Percentiles rank a stretch among this genome's conserved stretches.
Conservation (phyloP, 2,797 vertebrate species). For the Diceros bicornis region DNA sequence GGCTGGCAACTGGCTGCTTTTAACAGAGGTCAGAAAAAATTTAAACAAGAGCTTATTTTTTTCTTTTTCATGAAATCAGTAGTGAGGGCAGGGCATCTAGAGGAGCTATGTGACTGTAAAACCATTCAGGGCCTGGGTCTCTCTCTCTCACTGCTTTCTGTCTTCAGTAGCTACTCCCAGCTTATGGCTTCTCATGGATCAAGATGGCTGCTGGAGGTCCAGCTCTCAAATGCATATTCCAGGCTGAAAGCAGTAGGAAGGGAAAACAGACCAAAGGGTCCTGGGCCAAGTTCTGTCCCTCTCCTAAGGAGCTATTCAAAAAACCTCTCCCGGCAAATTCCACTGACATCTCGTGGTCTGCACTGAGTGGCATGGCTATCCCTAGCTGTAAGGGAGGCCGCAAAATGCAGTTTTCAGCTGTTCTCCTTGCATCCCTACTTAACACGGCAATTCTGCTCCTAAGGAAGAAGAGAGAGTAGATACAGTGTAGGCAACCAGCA, state of each 20-base stretch:
- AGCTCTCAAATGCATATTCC: background rate
- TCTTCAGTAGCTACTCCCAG: rapidly evolving
- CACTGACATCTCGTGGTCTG: background rate
- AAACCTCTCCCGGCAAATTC: background rate
- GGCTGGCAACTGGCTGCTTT: background rate
- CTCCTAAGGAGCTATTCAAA: background rate
- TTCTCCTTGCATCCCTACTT: background rate
- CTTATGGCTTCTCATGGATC: background rate
- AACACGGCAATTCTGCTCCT: background rate
- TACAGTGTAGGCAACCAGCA: rapidly evolving
- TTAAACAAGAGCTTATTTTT: background rate
- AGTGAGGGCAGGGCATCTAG: background rate
- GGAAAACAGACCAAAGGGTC: background rate
- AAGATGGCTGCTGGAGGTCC: background rate
- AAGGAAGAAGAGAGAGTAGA: background rate
- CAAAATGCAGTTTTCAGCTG: too few species aligned
- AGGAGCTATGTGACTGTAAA: background rate
- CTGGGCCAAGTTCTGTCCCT: background rate
- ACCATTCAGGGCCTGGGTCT: background rate
- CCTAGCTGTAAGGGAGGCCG: background rate
- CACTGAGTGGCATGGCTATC: background rate
- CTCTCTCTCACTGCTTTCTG: background rate
- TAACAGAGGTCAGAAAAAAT: background rate
- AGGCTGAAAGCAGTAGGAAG: background rate
- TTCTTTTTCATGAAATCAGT: background rate